Base-by-base conservation (phyloP, 2,797 vertebrate species). In the Semotilus atromaculatus region DNA sequence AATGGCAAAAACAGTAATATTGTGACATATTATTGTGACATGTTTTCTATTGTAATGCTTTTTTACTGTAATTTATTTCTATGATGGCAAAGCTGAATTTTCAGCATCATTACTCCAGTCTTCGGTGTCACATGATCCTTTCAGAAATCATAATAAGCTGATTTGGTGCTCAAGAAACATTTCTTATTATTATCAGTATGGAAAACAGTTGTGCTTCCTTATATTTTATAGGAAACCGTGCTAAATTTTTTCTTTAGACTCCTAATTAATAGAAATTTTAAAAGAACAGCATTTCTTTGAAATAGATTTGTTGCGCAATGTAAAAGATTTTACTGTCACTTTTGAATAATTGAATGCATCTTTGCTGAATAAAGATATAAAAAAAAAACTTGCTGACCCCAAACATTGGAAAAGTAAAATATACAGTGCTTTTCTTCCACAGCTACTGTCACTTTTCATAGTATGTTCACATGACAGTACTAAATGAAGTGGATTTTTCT, bases 401-500 rank as follows among this genome's bases (percentile, higher is more conserved):
- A 40, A 13, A 40, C 36, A 21, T 38, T 67, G 36, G 19, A 71
- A 26, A 21, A n/a, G 21, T 71, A 1, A 36, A 16, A 36, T 36
- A 13, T 36, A 23, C 29, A 16, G 45, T 16, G 45, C 45, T 5
- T 80, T 80, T 67, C 36, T 78, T 60, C 7, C 55, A 40, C 75
- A 29, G 18, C 1, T 64, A 67, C 29, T 80, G 29, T 11, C 78
- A 80, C 45, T 21, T 64, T 64, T 19, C 16, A 31, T 38, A 18
- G 9, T 62, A 62, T 58, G 34, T 76, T 18, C 51, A 18, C 19
- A n/a, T 19, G n/a, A 62, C 48, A 60, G 38, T 23, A 26, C 26
- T 34, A 51, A 83, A 43, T 31, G 23, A 38, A 75, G 43, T 72
- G 67, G 55, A 77, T 70, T 77, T 55, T 77, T 55, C 36, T 77